Base-by-base conservation (phyloP, 2,797 vertebrate genomes). In the Babyrousa celebensis region DNA sequence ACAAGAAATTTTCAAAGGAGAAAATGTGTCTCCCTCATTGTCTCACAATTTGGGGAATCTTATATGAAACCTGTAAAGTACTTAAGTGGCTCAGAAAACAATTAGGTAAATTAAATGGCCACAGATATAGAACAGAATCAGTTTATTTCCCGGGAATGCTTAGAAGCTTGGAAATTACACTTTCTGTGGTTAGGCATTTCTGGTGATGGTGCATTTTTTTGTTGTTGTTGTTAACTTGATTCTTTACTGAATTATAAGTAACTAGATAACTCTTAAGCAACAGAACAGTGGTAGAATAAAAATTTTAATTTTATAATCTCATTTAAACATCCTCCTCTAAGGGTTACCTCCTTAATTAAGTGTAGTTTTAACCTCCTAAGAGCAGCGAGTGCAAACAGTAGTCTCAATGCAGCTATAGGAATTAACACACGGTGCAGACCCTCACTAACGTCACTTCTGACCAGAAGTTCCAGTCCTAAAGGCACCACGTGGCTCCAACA, bases 191-290 rank as follows among this genome's bases (percentile, higher is more conserved):
- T 77, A 91, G 72, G 54, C 25, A 74, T 86, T 89, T 86, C 74
- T 48, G 25, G 40, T 67, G 8, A 84, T 4, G 71, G 3, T 21
- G 29, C 18, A 60, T 65, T 89, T 88, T 68, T 74, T 43, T 48
- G n/a, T n/a, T 52, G 12, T 72, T 74, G 25, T 56, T 36, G 36
- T 48, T 77, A 78, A 94, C 23, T 96, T 95, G 68, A 92, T 95
- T 85, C 29, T 79, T 94, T 71, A 89, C 17, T 88, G 65, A 96
- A 54, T 95, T 92, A 74, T 25, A 92, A 95, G 74, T 90, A 95
- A 91, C 40, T 12, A 92, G 62, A 12, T 94, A 95, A 95, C 32
- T 95, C 70, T 79, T 12, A 92, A 89, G 87, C 48, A 89, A 96
- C 21, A 83, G 29, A 67, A 89, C 75, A 70, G 48, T 63, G n/a